Conservation (phyloP, 2,113 vertebrate species). For the Antechinus stuartii region DNA sequence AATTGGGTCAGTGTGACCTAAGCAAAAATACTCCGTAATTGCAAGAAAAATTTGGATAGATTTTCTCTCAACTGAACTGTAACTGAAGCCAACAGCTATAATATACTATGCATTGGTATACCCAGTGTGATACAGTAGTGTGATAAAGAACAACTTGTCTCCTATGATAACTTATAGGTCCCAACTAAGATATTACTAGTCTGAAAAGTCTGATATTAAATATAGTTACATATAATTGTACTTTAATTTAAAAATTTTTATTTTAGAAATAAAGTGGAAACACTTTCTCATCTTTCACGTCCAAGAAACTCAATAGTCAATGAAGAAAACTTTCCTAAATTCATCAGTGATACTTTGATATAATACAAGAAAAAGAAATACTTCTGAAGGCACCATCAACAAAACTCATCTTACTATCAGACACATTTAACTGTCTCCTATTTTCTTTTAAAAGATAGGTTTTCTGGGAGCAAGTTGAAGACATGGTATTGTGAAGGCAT, state of each 20-base stretch:
- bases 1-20: constrained; percentile 65
- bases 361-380: constrained; percentile 50
- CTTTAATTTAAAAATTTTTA: constrained; percentile 37
- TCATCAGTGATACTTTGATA: constrained; percentile 43
- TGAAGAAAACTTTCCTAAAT: constrained; percentile 44
- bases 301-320: constrained; percentile 49
- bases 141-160: constrained; percentile 11
- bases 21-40: constrained; percentile 71
- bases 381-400: constrained; percentile 54
- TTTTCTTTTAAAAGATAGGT: constrained; percentile 52
- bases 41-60: constrained; percentile 51
- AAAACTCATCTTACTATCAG: constrained; percentile 47
- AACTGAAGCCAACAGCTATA: constrained; percentile 40
- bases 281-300: constrained; percentile 10
- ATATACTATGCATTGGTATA: constrained; percentile 37
- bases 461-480: constrained; percentile 56
- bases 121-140: constrained; percentile 40
- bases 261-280: constrained; percentile 57
- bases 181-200: constrained; percentile 3
- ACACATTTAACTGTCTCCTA: constrained; percentile 40
- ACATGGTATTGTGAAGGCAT: constrained; percentile 51
- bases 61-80: constrained; percentile 38
- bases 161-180: constrained; percentile 51
- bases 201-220: constrained; percentile 35
- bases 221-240: constrained; percentile 1